Base-by-base conservation (phyloP, 2,113 vertebrate species). In the Dissostichus mawsoni region DNA sequence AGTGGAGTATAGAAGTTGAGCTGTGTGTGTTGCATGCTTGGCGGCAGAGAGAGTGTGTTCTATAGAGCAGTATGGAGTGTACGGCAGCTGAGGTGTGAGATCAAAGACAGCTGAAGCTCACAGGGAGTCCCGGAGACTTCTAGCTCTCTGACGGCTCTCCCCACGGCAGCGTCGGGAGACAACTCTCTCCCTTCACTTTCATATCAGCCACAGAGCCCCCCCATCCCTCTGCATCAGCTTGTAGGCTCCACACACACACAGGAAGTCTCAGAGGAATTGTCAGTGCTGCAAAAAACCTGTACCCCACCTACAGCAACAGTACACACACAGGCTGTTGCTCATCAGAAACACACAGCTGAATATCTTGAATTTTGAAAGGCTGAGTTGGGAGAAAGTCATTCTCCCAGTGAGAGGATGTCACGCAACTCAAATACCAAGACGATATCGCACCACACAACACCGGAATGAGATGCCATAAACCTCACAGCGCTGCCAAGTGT, bases 111-210 rank as follows among this genome's bases (percentile, higher is more conserved):
- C 78, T 33, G 87, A 72, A 71, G 88, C 90, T 89, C 88, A 80
- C 88, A 92, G 89, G 91, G 88, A 93, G 93, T 93, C 81, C 91
- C 84, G 67, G 76, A 90, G 89, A 88, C 93, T 93, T 88, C 81
- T 29, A 78, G 76, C 84, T 92, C 90, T 81, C 85, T 91, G 85
- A 91, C 84, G 89, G 89, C 89, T 90, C 86, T 84, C 79, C 92
- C 86, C 78, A 47, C 69, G 73, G 86, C 87, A 71, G 88, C 73
- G 41, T 72, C 53, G 20, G 83, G 89, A 93, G 91, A 93, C 92
- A 92, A 90, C 88, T 87, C 91, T 90, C 89, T 91, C 86, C 90
- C 86, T 86, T 89, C 84, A 86, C 88, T 92, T 94, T 93, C 91
- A 92, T 92, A 90, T 93, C 90, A 91, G 76, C 77, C 87, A 68